A percentile compares a stretch with the other conserved stretches of the same genome.
phyloP scores from a whole-genome alignment of 2,888 invertebrate genomes.

The Oeneis ivallda region DNA sequence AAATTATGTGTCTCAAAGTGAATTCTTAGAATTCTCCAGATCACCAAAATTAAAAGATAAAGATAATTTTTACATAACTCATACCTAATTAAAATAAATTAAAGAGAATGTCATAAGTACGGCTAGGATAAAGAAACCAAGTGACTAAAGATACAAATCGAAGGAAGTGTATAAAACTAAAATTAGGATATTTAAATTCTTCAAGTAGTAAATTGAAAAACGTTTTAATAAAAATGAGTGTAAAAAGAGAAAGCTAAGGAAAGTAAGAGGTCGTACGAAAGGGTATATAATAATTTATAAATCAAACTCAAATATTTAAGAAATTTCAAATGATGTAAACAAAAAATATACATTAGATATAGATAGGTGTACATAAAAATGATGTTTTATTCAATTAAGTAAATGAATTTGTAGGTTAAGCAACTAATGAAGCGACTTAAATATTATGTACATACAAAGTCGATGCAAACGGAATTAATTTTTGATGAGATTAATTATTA shows the following conservation, averaged over 20 bases:
- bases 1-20: not conserved
- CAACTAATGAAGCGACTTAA: not conserved
- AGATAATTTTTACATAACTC: not conserved
- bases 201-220: not conserved
- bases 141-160: not conserved
- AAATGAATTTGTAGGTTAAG: constrained; percentile 9
- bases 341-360: constrained; percentile 4
- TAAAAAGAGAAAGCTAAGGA: not conserved
- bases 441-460: constrained; percentile 55
- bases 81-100: not conserved
- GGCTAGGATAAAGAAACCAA: not conserved
- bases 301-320: not conserved
- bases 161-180: not conserved
- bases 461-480: constrained; percentile 74
- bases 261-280: constrained; percentile 5
- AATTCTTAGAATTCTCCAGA: constrained; percentile 15
- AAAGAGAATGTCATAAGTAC: not conserved
- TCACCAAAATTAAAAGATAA: not conserved
- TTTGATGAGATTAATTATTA: constrained; percentile 23
- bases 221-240: not conserved
- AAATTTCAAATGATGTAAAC: not conserved
- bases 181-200: not conserved
- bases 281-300: not conserved
- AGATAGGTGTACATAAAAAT: constrained; percentile 15
- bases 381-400: constrained; percentile 6